Conservation (phyloP, 2,888 invertebrate species). For the Dolomedes plantarius region DNA sequence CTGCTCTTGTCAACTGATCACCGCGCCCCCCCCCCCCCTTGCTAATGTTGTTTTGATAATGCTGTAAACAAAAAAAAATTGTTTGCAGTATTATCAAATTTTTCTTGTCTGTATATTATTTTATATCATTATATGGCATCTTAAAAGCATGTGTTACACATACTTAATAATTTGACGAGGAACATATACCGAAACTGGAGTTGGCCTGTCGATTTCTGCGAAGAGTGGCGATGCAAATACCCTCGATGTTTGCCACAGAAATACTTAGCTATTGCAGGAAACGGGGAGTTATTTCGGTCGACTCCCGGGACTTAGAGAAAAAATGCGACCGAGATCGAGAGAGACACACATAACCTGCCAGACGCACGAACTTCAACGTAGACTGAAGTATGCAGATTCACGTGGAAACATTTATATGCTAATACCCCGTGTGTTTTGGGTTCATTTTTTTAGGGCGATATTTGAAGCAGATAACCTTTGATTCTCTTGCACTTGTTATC, state of each 20-base stretch:
- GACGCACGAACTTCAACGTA: neutral
- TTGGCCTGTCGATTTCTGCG: neutral
- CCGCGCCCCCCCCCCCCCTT: too few species aligned
- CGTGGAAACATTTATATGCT: neutral
- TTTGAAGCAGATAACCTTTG: neutral
- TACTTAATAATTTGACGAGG: too few species aligned
- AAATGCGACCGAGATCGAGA: neutral
- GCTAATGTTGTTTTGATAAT: too few species aligned
- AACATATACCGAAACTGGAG: too few species aligned
- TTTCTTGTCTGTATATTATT: too few species aligned
- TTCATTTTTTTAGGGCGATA: neutral
- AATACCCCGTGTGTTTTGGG: neutral
- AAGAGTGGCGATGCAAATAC: neutral
- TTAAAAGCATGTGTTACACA: too few species aligned
- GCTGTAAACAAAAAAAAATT: too few species aligned
- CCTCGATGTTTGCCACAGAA: neutral
- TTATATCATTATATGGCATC: too few species aligned
- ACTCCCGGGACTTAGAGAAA: neutral
- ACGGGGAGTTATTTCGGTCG: slow-evolving; percentile 2
- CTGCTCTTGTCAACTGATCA: too few species aligned
- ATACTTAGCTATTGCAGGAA: slow-evolving; percentile 1
- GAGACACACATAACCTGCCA: neutral
- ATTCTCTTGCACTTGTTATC: too few species aligned
- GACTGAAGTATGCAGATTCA: neutral
- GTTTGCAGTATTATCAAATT: too few species aligned